Evolutionary conservation across 2,797 vertebrate genomes (phyloP).

Genomic region (Coregonus suidteri): DNA sequence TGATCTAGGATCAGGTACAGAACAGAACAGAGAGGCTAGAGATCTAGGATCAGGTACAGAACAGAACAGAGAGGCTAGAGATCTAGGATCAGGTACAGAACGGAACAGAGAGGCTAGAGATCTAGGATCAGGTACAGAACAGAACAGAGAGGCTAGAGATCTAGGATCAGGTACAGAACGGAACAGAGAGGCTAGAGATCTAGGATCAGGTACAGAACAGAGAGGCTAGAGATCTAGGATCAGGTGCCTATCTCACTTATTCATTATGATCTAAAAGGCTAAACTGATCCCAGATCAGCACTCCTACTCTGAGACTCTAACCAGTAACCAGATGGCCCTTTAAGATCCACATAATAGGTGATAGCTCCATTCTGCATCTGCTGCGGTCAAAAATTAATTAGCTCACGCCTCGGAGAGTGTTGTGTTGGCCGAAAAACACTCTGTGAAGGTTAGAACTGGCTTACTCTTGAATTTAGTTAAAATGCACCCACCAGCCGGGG

Average conservation of each 20-base stretch:
- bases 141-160: too few species aligned
- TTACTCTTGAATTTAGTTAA: conserved; percentile 45
- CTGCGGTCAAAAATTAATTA: conserved; percentile 35
- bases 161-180: too few species aligned
- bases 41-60: too few species aligned
- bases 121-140: too few species aligned
- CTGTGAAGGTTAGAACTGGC: conserved; percentile 25
- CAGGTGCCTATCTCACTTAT: neutral
- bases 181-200: too few species aligned
- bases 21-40: too few species aligned
- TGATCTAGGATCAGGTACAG: too few species aligned
- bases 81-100: too few species aligned
- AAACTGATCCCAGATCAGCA: neutral
- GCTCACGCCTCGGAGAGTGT: conserved; percentile 21
- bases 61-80: too few species aligned
- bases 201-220: too few species aligned
- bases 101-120: too few species aligned
- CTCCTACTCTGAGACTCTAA: neutral
- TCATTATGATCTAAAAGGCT: neutral
- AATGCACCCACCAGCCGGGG: conserved; percentile 34
- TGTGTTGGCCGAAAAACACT: conserved; percentile 14
- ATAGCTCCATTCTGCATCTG: conserved; percentile 9
- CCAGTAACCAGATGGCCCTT: conserved; percentile 8
- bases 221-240: too few species aligned
- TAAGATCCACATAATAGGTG: conserved; percentile 19